Evolutionary conservation across 2,113 vertebrate species (phyloP).

Genomic region (Heterotilapia buettikoferi): DNA sequence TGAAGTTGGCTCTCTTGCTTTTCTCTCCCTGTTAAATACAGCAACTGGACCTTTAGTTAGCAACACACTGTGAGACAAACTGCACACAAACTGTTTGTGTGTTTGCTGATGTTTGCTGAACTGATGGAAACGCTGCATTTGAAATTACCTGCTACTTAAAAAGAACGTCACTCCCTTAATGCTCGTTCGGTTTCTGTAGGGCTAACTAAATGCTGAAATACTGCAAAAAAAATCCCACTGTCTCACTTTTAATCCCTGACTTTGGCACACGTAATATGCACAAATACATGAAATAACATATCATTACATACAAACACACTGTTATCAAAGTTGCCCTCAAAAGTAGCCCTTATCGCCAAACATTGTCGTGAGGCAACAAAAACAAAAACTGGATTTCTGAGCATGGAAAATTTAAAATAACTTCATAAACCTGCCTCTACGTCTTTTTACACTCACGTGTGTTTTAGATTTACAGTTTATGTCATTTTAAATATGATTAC

Average conservation of each 20-base stretch:
- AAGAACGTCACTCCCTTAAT: neutral
- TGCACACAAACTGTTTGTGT: neutral
- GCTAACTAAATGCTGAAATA: neutral
- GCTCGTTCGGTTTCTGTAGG: neutral
- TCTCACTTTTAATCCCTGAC: neutral
- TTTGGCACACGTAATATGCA: neutral
- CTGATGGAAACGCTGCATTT: neutral
- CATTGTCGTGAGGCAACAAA: neutral
- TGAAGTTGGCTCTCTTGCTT: neutral
- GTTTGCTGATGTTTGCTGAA: neutral
- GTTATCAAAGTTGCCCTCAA: neutral
- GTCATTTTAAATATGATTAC: neutral
- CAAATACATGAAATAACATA: neutral
- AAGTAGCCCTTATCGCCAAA: neutral
- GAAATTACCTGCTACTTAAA: neutral
- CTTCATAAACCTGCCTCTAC: neutral
- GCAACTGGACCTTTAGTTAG: neutral
- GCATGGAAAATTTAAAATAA: neutral
- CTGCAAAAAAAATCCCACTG: neutral
- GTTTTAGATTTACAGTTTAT: neutral
- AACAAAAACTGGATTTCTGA: neutral
- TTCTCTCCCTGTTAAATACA: neutral
- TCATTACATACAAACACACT: neutral
- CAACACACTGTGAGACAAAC: neutral
- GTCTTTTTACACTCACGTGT: neutral